These are phyloP conservation scores for Coenonympha glycerion DNA, from an alignment of 2,888 invertebrate species.

Conservation along the genomic window DNA sequence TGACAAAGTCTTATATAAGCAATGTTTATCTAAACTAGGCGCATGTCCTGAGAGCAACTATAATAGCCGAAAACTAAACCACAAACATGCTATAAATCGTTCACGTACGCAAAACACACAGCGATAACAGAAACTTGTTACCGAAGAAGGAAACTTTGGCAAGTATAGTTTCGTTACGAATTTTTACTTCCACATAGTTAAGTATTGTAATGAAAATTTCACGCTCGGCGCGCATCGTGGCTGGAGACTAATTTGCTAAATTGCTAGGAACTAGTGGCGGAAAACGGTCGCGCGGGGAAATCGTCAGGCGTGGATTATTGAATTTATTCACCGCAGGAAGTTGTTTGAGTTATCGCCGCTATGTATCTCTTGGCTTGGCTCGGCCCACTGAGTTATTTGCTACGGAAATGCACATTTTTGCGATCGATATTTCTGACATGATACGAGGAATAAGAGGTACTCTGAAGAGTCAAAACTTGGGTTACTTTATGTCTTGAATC, in stretches of 20 bases:
- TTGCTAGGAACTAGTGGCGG: conserved; percentile 50
- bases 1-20: no score
- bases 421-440: no score
- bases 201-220: conserved; percentile 23
- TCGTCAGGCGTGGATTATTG: conserved; percentile 22
- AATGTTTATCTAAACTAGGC: no score
- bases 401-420: no score
- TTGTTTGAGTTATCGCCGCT: conserved; percentile 18
- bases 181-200: conserved; percentile 22
- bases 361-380: background rate
- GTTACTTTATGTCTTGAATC: no score
- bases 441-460: no score
- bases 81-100: no score
- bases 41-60: no score
- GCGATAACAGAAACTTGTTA: no score
- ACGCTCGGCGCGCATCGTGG: conserved; percentile 24
- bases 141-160: conserved; percentile 7
- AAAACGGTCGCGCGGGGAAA: conserved; percentile 36
- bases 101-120: no score
- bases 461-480: no score
- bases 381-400: background rate
- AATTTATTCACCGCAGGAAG: conserved; percentile 24
- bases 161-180: conserved; percentile 9
- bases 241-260: conserved; percentile 31
- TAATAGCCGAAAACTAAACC: no score